Evolutionary conservation across 2,888 invertebrate genomes (phyloP), one percentile per base, ranked within the genome.

Genomic region (Macrophya annulata): DNA sequence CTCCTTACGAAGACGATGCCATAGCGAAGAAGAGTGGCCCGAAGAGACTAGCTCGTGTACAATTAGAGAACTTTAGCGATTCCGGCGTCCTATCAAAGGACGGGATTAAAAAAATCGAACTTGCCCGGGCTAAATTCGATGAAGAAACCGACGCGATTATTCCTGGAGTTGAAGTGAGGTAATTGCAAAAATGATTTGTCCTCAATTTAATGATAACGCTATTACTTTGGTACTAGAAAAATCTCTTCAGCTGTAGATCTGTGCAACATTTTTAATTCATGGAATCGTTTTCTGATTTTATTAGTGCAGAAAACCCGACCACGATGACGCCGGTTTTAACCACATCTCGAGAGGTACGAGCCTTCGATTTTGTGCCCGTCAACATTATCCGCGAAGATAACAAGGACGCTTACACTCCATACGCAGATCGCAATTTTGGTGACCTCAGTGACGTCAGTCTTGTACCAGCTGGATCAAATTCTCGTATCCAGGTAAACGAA

Each of bases 271-370:
- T 68, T 83, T 43, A 37, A 68, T 55, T 72, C 71, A 65, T 84
- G 76, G 25, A 12, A 43, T n/a, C 21, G 25, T n/a, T 71, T 8
- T 21, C 15, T 17, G 72, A 77, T 48, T 86, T 45, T 37, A 71
- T 45, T 84, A 93, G 93, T 83, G 89, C 90, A n/a, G 92, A 92
- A 82, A 92, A 93, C 77, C 89, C 92, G 15, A 93, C 93, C 4
- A 93, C 93, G 0, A 93, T 92, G 91, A 85, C 92, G 76, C 93
- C 93, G 0, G 88, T 92, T n/a, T 86, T 93, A 85, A 93, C 93
- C 2, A 92, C 93, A 3, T 89, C 92, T 4, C 89, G 91, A 9
- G 92, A 92, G 25, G 85, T 87, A 25, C 91, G 90, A 84, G 88
- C 90, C 2, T 93, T 91, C 84, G 93, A 93, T 71, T 93, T 93